Evolutionary conservation across 1,140 invertebrate genomes (phyloP).

Genomic region (Sminthurides bifidus): DNA sequence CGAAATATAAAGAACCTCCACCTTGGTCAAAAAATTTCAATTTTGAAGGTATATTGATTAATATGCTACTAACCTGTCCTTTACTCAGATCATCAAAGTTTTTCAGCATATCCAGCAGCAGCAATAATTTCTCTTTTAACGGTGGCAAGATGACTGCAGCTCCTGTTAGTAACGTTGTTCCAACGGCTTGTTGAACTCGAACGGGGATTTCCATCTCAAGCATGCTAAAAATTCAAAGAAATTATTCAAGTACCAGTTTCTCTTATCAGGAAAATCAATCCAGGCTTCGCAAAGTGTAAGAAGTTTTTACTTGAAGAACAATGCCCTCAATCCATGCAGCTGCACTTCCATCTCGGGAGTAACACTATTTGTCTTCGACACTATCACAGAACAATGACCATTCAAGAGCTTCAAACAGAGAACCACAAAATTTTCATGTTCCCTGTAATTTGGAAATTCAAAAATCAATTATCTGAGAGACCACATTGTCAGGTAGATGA

Average conservation of each 20-base stretch:
- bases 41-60: not conserved
- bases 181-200: constrained; percentile 44
- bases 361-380: constrained; percentile 5
- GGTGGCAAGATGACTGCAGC: constrained; percentile 49
- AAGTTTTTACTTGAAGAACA: constrained; percentile 20
- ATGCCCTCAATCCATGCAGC: constrained; percentile 8
- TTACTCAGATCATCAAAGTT: constrained; percentile 44
- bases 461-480: no score
- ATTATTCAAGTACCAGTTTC: not conserved
- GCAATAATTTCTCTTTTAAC: constrained; percentile 46
- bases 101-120: constrained; percentile 47
- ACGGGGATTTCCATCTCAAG: constrained; percentile 47
- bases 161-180: constrained; percentile 47
- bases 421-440: constrained; percentile 49
- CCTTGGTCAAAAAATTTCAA: not conserved
- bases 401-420: constrained; percentile 47
- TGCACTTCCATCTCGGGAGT: constrained; percentile 7
- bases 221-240: constrained; percentile 36
- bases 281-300: not conserved
- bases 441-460: no score
- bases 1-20: constrained; percentile 15
- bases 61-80: constrained; percentile 42
- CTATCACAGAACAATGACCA: constrained; percentile 45
- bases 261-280: not conserved
- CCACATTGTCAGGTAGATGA: constrained; percentile 2